phyloP scores from a whole-genome alignment of 2,888 invertebrate genomes.

The Nemurella pictetii region DNA sequence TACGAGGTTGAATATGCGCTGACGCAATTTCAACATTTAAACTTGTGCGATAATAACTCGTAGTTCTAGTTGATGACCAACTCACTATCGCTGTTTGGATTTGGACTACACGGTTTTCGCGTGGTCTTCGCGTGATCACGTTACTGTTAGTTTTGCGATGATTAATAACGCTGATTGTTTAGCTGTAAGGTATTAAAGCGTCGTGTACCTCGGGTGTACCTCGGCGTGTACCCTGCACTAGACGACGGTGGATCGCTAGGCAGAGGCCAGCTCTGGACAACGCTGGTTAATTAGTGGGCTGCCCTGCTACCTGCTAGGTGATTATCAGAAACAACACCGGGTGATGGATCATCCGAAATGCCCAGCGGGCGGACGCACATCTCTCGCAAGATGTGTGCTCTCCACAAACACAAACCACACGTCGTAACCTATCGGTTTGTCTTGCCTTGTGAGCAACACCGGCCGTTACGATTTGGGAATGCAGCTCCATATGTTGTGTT shows the following conservation, averaged over 20 bases:
- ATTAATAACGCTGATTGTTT: neutral
- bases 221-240: too few relatives aligned
- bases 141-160: neutral
- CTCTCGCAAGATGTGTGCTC: neutral
- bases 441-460: neutral
- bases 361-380: neutral
- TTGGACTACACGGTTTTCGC: slow-evolving; percentile 4
- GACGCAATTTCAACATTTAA: neutral
- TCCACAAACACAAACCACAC: neutral
- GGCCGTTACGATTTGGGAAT: neutral
- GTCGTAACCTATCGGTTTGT: neutral
- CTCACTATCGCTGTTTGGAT: neutral
- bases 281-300: slow-evolving; percentile 11
- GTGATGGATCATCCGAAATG: slow-evolving; percentile 19
- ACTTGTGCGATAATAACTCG: neutral
- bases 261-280: neutral
- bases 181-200: too few relatives aligned
- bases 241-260: too few relatives aligned
- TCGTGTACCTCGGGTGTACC: too few relatives aligned
- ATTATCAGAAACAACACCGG: slow-evolving; percentile 21
- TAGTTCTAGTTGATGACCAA: neutral
- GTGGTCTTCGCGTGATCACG: neutral
- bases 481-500: too few relatives aligned
- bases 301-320: slow-evolving; percentile 8
- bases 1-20: too few relatives aligned